phyloP scores from a whole-genome alignment of 2,888 invertebrate species.

The Melipona bicolor region DNA sequence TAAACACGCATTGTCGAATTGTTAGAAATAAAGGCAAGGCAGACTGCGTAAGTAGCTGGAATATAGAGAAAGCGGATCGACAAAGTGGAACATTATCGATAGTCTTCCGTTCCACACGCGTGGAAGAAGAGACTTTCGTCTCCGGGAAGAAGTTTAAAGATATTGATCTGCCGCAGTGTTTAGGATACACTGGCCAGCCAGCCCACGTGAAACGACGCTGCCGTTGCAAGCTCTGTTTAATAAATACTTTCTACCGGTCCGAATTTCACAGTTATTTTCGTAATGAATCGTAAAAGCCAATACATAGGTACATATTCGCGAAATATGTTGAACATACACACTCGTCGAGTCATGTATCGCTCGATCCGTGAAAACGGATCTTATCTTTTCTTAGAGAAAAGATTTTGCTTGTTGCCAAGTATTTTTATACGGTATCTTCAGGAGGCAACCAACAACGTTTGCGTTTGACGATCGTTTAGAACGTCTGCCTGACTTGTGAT shows the following conservation, averaged over 20 bases:
- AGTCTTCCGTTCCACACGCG: neutral
- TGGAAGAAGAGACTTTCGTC: neutral
- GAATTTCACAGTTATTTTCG: neutral
- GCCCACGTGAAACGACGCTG: neutral
- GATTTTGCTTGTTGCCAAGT: constrained; percentile 97
- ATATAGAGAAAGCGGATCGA: neutral
- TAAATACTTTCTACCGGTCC: neutral
- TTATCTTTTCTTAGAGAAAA: constrained; percentile 90
- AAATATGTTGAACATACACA: neutral
- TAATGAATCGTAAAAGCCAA: neutral
- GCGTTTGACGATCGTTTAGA: constrained; percentile 86
- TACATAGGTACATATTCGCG: neutral
- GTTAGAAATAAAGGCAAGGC: neutral
- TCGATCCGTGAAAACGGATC: neutral
- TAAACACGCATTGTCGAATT: neutral
- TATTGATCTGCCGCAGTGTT: constrained; percentile 12
- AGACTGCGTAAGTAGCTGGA: neutral
- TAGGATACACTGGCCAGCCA: neutral
- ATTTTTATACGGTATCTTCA: constrained; percentile 85
- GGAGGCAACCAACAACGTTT: constrained; percentile 70
- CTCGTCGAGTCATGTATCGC: constrained; percentile 13
- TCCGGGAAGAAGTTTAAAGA: constrained; percentile 8
- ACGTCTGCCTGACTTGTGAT: constrained; percentile 84
- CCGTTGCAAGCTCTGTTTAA: neutral
- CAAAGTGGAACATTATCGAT: neutral